phyloP scores from a whole-genome alignment of 2,797 vertebrate species.

The Gila robusta region DNA sequence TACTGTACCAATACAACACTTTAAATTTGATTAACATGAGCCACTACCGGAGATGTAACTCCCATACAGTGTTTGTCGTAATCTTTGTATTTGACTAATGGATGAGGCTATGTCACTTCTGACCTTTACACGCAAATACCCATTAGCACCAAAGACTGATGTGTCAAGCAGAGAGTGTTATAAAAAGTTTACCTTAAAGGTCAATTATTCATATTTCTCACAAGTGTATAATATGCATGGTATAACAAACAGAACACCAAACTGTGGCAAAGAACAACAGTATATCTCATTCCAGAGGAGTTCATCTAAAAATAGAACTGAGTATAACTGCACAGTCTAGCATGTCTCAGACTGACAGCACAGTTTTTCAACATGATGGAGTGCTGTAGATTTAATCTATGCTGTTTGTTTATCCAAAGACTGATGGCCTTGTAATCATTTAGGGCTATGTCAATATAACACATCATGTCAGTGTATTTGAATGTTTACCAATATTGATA shows the following conservation, averaged over 20 bases:
- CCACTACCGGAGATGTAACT: not conserved
- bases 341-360: conserved; percentile 24
- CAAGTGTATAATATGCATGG: not conserved
- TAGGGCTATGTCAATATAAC: conserved; percentile 37
- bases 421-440: conserved; percentile 43
- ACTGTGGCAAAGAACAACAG: conserved; percentile 2
- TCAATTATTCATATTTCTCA: conserved; percentile 22
- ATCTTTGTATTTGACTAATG: conserved; percentile 11
- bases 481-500: conserved; percentile 37
- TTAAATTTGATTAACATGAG: not conserved
- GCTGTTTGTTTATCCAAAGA: conserved; percentile 48
- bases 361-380: conserved; percentile 39
- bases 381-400: conserved; percentile 37
- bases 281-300: not conserved
- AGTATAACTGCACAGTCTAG: conserved; percentile 7
- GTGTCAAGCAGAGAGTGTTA: conserved; percentile 7
- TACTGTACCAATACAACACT: not conserved
- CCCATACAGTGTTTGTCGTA: not conserved
- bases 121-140: conserved; percentile 31
- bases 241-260: conserved; percentile 3
- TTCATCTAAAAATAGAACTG: conserved; percentile 24
- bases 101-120: conserved; percentile 8
- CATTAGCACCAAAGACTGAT: conserved; percentile 25
- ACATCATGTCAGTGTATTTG: conserved; percentile 14
- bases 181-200: conserved; percentile 25